Base-by-base conservation (phyloP, 2,888 invertebrate genomes). In the Pristionchus entomophagus region DNA sequence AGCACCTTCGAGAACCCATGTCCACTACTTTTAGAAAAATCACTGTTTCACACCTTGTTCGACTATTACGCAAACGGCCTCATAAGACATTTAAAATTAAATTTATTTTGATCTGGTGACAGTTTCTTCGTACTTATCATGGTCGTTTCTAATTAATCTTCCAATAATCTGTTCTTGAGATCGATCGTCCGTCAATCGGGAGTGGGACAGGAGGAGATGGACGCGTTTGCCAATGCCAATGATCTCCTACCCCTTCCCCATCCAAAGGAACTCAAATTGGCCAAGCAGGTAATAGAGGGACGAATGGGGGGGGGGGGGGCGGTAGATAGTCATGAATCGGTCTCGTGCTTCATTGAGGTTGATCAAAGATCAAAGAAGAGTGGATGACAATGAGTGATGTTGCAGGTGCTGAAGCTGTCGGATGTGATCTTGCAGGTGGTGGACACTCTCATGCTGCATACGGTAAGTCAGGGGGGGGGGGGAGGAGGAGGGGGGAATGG, bases 221-320 rank as follows among this genome's bases (percentile, higher is more conserved):
- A 97, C 62, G 93, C 95, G 88, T 95, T 95, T 87, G 95, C 96
- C 69, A 95, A 95, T 5, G 94, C 95, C 87, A 95, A 95, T 35
- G 22, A 95, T 95, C 14, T 94, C 95, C 88, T 90, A 10, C 90
- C 90, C 19, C 94, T 99, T 85, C 95, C 96, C 0, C 98, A 99
- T 94, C 96, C 97, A 89, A 96, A 97, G 91, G 99, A 99, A 94
- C 96, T 97, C 96, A 98, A 98, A 94, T 95, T 99, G 82, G 97
- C 96, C 0, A 99, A 98, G 95, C 95, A 94, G 77, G 92, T 94
- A 19, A 65, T n/a, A 65, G 45, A n/a, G 14, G 10, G 22, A 73
- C 19, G 38, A 65, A 19, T 4, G 6, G 62, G 32, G 59, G 32
- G 32, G 10, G n/a, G 2, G 2, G 26, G 22, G 38, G 26, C 73